Conservation (phyloP, 2,888 invertebrate genomes). For the Melanostoma mellinum region DNA sequence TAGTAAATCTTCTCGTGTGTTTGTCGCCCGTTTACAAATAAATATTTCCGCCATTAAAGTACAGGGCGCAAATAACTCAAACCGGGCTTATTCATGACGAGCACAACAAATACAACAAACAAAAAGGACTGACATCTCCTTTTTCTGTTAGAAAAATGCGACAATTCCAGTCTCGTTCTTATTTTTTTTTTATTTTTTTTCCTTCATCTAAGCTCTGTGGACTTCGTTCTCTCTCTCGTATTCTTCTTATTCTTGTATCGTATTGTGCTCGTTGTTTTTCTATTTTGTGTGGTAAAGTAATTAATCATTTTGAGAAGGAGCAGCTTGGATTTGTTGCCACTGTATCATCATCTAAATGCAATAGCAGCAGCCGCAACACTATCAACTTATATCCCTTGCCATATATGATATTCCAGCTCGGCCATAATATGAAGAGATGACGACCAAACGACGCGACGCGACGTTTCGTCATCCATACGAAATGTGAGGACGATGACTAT, state of each 20-base stretch:
- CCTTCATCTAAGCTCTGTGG: background rate
- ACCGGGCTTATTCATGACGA: constrained; percentile 3
- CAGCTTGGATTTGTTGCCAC: constrained; percentile 11
- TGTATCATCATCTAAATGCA: constrained; percentile 42
- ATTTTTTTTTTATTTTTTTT: constrained; percentile 9
- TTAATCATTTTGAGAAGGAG: constrained; percentile 57
- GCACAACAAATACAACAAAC: background rate
- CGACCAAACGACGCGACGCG: constrained; percentile 1
- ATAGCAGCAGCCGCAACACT: constrained; percentile 26
- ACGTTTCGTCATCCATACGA: constrained; percentile 47
- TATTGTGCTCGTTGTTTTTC: constrained; percentile 10
- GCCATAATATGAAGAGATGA: constrained; percentile 42
- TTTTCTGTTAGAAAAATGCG: constrained; percentile 40
- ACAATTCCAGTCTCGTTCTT: constrained; percentile 36
- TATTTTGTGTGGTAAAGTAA: constrained; percentile 63
- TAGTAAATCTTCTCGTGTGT: constrained; percentile 44
- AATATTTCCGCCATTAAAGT: constrained; percentile 58
- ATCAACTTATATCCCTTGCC: background rate
- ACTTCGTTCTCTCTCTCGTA: constrained; percentile 43
- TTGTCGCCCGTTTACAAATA: constrained; percentile 50
- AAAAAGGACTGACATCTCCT: constrained; percentile 3
- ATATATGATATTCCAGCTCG: constrained; percentile 14
- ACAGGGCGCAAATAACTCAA: constrained; percentile 40
- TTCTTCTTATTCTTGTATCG: constrained; percentile 22
- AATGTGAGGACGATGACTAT: constrained; percentile 30